phyloP scores from a whole-genome alignment of 2,797 vertebrate genomes.

The Myripristis jacobus region DNA sequence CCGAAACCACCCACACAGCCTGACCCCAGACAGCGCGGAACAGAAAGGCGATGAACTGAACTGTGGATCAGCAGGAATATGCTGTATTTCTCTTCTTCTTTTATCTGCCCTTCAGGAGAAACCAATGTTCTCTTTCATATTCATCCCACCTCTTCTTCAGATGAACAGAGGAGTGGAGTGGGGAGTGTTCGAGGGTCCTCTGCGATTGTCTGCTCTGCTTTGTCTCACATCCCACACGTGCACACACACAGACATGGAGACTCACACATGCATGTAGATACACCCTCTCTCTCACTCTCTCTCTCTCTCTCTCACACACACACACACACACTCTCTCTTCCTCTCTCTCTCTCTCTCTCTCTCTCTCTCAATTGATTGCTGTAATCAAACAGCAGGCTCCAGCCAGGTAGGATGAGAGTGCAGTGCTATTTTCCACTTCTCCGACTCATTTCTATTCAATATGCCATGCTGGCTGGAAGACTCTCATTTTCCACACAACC shows the following conservation, averaged over 20 bases:
- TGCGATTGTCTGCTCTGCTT: slow-evolving; percentile 60
- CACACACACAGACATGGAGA: slow-evolving; percentile 7
- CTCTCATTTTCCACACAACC: slow-evolving; percentile 48
- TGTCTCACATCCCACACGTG: slow-evolving; percentile 41
- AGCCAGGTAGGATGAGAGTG: slow-evolving; percentile 39
- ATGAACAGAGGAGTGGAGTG: slow-evolving; percentile 51
- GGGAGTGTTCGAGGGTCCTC: slow-evolving; percentile 61
- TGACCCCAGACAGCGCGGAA: slow-evolving; percentile 15
- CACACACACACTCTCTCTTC: neutral
- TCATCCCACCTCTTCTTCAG: slow-evolving; percentile 57
- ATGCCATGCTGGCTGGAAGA: slow-evolving; percentile 44
- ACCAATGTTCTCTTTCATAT: slow-evolving; percentile 56
- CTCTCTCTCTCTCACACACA: neutral
- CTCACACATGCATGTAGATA: neutral
- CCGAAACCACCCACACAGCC: slow-evolving; percentile 51
- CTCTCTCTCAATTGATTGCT: slow-evolving; percentile 63
- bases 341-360: slow-evolving; percentile 22
- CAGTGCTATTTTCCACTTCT: slow-evolving; percentile 63
- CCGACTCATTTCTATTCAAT: slow-evolving; percentile 16
- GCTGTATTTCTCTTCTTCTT: slow-evolving; percentile 36
- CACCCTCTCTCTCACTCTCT: neutral
- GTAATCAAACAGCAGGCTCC: slow-evolving; percentile 66
- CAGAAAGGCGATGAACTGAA: slow-evolving; percentile 37
- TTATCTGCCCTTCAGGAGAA: slow-evolving; percentile 51
- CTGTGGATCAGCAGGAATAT: slow-evolving; percentile 21